Evolutionary conservation across 1,140 invertebrate genomes (phyloP).

Genomic region (Oedothorax gibbosus): DNA sequence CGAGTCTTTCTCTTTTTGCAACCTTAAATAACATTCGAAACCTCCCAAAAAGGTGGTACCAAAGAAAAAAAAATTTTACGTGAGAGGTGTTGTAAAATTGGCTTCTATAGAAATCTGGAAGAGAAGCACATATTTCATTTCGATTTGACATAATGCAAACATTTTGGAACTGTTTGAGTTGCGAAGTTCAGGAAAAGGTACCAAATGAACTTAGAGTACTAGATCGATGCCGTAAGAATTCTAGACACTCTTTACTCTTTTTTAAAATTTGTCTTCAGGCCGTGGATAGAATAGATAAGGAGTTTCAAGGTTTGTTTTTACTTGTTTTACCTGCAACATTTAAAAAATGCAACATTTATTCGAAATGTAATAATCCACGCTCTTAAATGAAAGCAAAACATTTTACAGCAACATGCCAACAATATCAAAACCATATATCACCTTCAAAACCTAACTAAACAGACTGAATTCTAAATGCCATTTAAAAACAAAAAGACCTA

Average conservation of each 20-base stretch:
- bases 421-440: no score
- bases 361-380: no score
- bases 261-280: background rate
- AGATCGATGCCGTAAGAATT: background rate
- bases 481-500: no score
- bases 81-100: background rate
- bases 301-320: no score
- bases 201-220: background rate
- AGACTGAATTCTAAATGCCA: no score
- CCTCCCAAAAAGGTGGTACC: background rate
- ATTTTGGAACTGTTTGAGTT: slow-evolving; percentile 28
- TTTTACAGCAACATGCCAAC: no score
- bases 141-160: slow-evolving; percentile 44
- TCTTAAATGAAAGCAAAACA: no score
- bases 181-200: background rate
- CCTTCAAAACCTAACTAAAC: no score
- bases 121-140: slow-evolving; percentile 36
- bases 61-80: slow-evolving; percentile 13
- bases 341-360: no score
- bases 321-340: no score
- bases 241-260: background rate
- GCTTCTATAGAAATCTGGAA: slow-evolving; percentile 17
- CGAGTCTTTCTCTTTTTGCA: slow-evolving; percentile 4
- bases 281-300: slow-evolving; percentile 26
- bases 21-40: slow-evolving; percentile 25